Evolutionary conservation across 1,140 invertebrate genomes (phyloP), one percentile per base, ranked within the genome.

Genomic region (Drosophila micromelanica): DNA sequence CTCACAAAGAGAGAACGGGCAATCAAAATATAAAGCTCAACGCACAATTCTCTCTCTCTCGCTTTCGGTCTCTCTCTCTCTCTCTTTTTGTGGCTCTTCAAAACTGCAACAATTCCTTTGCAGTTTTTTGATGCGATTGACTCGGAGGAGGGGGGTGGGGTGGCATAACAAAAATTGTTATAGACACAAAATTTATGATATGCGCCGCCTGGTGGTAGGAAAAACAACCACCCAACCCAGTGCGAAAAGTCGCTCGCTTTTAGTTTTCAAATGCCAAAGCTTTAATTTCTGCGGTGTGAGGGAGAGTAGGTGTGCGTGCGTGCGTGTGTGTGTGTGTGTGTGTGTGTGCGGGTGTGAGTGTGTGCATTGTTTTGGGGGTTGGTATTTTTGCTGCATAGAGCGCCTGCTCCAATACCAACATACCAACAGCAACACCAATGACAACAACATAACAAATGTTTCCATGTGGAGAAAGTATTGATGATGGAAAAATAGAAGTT

Each of bases 401-500:
- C 82, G 82, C 82, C 82, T 87, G 82, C 82, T 87, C 82, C 78
- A 82, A 54, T 86, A 82, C 72, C 68, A 73, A 49, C 40, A 35
- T 35, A 35, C 32, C 32, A 3, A 35, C 65, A 27, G 5, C 81
- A 78, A 46, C 30, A 69, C 76, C 76, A 76, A 59, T 57, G 73
- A 62, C 67, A 82, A 59, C 38, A 64, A 54, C 60, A 71, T 62
- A 64, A 60, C 76, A 71, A 49, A 61, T 74, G 74, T 48, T 54
- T 73, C 63, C 74, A 61, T 64, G 59, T 74, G 51, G 49, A 69
- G 62, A 73, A 84, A 65, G 85, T 89, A 90, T 89, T 87, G 84
- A 89, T 87, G 80, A 89, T 71, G 84, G 84, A 89, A 87, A 87
- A 89, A 89, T 87, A 87, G 84, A 84, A 89, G 85, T 89, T 87